Base-by-base conservation (phyloP, 2,888 invertebrate species). In the Phyllotreta striolata region DNA sequence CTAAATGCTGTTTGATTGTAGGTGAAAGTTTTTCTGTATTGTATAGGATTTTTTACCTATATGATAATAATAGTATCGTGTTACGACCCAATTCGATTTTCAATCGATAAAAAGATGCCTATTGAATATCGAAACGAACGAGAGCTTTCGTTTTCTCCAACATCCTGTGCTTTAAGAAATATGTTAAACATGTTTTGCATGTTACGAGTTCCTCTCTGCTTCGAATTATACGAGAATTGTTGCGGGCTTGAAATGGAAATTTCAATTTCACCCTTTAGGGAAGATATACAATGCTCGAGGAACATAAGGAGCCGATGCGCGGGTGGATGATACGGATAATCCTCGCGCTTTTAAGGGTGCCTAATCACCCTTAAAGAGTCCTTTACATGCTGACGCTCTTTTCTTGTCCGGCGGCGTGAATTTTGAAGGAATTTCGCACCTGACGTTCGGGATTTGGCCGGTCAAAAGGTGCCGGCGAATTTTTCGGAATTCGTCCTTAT, bases 371-470 rank as follows among this genome's bases (percentile, higher is more conserved):
- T 41, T 51, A 43, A 51, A 52, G 41, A 40, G 41, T 40, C 10
- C 12, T 59, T 58, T 64, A 39, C 47, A 57, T 46, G 37, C 38
- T 24, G 57, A 61, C 61, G 61, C 64, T 55, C 64, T 64, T 64
- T 61, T 64, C 52, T 61, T 64, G 51, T 64, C 34, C 14, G n/a
- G 56, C 41, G 57, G 64, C 54, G 64, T 57, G 61, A 62, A 51
- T 61, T 56, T 52, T 61, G 44, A 40, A 61, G 13, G 46, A 61
- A 57, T 40, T 61, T 64, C 13, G 40, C 64, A 61, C 57, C 63
- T 59, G 59, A 38, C 39, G 4, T 38, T 3, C 7, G 7, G 39
- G 38, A 39, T 38, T 52, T 52, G 41, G 9, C 1, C 41, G 3
- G 41, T 10, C 41, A 41, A 41, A 41, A 10, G 41, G 41, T 41